These are phyloP conservation scores for Tipula unca DNA, from an alignment of 2,888 invertebrate species.

Conservation along the genomic window DNA sequence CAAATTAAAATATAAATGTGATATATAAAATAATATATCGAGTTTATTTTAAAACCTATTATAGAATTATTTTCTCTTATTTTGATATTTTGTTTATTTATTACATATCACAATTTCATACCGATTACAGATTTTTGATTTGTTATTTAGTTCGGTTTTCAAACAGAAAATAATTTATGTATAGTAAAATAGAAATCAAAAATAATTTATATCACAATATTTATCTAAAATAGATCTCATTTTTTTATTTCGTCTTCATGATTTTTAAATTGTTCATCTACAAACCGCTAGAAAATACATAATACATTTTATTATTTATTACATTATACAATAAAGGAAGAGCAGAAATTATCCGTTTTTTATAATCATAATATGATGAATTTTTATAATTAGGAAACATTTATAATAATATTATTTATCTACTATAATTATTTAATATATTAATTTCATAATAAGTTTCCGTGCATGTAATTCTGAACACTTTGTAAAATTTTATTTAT, in stretches of 20 bases:
- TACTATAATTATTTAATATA: not conserved
- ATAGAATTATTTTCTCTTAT: not conserved
- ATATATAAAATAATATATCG: not conserved
- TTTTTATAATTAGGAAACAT: not conserved
- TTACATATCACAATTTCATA: not conserved
- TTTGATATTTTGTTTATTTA: not conserved
- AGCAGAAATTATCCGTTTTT: not conserved
- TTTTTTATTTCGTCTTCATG: not conserved
- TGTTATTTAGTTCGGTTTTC: not conserved
- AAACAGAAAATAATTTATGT: not conserved
- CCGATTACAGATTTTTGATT: not conserved
- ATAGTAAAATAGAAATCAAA: not conserved
- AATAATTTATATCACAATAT: slow-evolving; percentile 14
- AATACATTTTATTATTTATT: not conserved
- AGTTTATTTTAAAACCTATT: not conserved
- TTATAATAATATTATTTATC: not conserved
- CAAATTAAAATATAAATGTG: not conserved
- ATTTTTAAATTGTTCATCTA: not conserved
- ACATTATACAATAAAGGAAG: not conserved
- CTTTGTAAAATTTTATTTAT: not conserved
- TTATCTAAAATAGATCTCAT: not conserved
- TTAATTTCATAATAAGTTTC: not conserved
- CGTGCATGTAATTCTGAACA: not conserved
- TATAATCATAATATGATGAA: not conserved
- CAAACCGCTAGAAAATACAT: not conserved